phyloP scores from a whole-genome alignment of 2,888 invertebrate genomes.

The Blastobasis lacticolella region DNA sequence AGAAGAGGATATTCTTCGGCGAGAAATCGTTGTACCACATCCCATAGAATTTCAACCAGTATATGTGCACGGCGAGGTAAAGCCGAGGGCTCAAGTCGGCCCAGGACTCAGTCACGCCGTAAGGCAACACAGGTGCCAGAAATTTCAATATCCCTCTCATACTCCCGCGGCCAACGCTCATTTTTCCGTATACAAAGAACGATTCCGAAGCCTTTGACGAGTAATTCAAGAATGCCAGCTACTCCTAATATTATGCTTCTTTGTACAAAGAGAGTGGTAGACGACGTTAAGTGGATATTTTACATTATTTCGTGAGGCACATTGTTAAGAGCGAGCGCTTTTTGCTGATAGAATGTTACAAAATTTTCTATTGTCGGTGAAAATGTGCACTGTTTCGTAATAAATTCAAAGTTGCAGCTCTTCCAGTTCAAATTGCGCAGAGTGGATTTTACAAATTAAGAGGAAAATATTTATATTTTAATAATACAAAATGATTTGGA shows the following conservation, averaged over 20 bases:
- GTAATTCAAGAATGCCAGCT: constrained; percentile 38
- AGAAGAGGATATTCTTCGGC: constrained; percentile 38
- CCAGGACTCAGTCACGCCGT: constrained; percentile 55
- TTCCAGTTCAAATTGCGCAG: too few species aligned
- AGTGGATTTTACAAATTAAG: too few species aligned
- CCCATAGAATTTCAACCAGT: constrained; percentile 68
- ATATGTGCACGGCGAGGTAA: constrained; percentile 62
- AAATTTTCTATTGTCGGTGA: neutral
- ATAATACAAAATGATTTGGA: neutral
- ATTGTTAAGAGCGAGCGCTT: constrained; percentile 44
- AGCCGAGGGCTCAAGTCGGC: constrained; percentile 54
- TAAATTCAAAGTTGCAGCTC: too few species aligned
- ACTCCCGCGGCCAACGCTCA: constrained; percentile 35
- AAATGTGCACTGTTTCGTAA: neutral
- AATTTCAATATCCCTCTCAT: constrained; percentile 34
- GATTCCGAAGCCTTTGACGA: constrained; percentile 31
- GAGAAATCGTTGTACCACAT: constrained; percentile 60
- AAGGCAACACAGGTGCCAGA: constrained; percentile 42
- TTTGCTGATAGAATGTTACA: neutral
- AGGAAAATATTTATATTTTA: neutral
- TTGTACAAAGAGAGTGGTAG: constrained; percentile 22
- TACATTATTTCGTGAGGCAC: constrained; percentile 41
- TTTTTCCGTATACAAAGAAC: constrained; percentile 15
- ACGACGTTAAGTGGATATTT: constrained; percentile 43
- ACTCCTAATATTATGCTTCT: constrained; percentile 3